These are phyloP conservation scores for Australoheros facetus DNA, from an alignment of 2,797 vertebrate genomes.

Conservation along the genomic window DNA sequence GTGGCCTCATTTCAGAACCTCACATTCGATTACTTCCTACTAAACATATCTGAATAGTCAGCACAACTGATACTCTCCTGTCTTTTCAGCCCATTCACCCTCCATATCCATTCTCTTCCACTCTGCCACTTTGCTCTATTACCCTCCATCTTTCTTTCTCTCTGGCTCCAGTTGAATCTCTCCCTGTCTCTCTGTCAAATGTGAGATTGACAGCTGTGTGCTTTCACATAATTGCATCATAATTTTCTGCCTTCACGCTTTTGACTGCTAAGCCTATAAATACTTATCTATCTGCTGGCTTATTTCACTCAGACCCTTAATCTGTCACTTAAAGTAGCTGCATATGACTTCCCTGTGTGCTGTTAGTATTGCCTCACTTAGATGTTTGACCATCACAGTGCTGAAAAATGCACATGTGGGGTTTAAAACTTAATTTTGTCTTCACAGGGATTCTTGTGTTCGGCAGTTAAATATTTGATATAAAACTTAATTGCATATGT, in stretches of 20 bases:
- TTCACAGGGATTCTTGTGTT: background rate
- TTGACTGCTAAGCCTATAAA: slow-evolving; percentile 17
- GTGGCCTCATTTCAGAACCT: slow-evolving; percentile 58
- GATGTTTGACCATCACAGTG: background rate
- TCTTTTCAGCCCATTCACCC: background rate
- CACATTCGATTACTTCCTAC: slow-evolving; percentile 36
- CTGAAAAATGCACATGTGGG: background rate
- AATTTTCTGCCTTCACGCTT: slow-evolving; percentile 34
- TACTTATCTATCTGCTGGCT: slow-evolving; percentile 10
- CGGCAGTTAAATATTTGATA: background rate
- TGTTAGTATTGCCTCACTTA: background rate
- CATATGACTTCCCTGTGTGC: background rate
- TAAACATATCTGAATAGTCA: slow-evolving; percentile 54
- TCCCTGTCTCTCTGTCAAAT: slow-evolving; percentile 27
- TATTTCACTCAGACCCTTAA: slow-evolving; percentile 8
- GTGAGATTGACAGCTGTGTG: slow-evolving; percentile 54
- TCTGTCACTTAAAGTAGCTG: slow-evolving; percentile 12
- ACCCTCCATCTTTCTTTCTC: slow-evolving; percentile 25
- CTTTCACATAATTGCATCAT: slow-evolving; percentile 71
- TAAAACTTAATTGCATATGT: background rate
- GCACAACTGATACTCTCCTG: slow-evolving; percentile 33
- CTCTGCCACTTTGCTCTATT: slow-evolving; percentile 47
- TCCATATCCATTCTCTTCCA: slow-evolving; percentile 2
- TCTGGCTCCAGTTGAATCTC: slow-evolving; percentile 4
- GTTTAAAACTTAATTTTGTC: background rate